phyloP scores from a whole-genome alignment of 2,113 vertebrate species.

The Zingel zingel region DNA sequence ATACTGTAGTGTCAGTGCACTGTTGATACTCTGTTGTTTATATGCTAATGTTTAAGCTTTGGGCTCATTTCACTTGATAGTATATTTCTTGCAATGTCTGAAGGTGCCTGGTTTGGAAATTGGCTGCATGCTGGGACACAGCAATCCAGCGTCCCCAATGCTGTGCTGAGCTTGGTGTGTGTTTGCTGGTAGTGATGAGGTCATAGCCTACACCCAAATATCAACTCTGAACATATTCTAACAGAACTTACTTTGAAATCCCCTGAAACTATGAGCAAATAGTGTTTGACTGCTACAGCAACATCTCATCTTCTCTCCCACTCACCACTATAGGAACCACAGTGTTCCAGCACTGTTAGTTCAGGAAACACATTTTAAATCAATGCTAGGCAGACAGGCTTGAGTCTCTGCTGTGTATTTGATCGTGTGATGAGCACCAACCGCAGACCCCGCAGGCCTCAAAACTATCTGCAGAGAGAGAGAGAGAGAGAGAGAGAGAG shows the following conservation, averaged over 20 bases:
- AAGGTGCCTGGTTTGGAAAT: neutral
- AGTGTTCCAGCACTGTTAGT: constrained; percentile 4
- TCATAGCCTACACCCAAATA: neutral
- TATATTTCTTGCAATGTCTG: neutral
- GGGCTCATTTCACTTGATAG: neutral
- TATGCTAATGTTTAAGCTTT: neutral
- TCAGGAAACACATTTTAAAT: constrained; percentile 20
- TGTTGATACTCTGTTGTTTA: neutral
- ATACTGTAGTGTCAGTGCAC: neutral
- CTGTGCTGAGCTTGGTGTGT: neutral
- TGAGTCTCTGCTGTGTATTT: constrained; percentile 19
- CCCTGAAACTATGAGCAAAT: neutral
- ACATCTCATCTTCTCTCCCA: neutral
- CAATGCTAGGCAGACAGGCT: constrained; percentile 22
- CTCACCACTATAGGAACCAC: constrained; percentile 2
- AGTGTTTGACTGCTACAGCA: neutral
- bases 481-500: too few relatives aligned
- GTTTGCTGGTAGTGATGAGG: neutral
- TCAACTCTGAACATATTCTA: neutral
- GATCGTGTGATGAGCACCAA: constrained; percentile 41
- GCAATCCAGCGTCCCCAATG: too few relatives aligned
- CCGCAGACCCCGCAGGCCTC: constrained; percentile 32
- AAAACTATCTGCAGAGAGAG: constrained; percentile 9
- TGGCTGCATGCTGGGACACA: neutral
- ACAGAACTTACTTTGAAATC: neutral